These are phyloP conservation scores for Oxyura jamaicensis DNA, from an alignment of 2,113 vertebrate genomes.

Conservation along the genomic window DNA sequence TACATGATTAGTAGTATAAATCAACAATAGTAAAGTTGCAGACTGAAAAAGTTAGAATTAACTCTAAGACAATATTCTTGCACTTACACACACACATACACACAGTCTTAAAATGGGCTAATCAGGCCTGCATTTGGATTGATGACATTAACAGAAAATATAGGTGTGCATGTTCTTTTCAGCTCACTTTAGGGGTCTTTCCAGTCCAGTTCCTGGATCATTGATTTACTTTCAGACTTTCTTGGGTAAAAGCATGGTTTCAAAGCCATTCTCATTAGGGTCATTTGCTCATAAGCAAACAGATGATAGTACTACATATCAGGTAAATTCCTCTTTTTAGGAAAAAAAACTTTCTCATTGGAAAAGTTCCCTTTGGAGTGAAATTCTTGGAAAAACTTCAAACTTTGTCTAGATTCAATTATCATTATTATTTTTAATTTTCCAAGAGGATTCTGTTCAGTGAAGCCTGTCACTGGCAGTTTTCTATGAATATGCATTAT, in stretches of 20 bases:
- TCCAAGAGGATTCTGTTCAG: not conserved
- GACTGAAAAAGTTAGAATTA: not conserved
- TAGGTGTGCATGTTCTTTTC: rapidly evolving
- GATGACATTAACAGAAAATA: not conserved
- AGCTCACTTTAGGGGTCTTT: not conserved
- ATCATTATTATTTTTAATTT: not conserved
- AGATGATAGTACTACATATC: not conserved
- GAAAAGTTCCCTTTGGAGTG: not conserved
- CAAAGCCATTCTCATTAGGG: not conserved
- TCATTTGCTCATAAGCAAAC: not conserved
- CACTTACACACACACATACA: too few species aligned
- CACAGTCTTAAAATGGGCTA: not conserved
- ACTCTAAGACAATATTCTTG: not conserved
- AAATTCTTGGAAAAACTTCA: not conserved
- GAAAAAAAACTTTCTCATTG: not conserved
- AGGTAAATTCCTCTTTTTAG: not conserved
- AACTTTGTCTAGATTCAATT: not conserved
- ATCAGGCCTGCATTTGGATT: not conserved
- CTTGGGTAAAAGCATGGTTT: not conserved
- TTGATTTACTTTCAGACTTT: not conserved
- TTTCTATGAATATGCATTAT: not conserved
- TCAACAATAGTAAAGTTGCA: not conserved
- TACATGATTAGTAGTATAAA: not conserved
- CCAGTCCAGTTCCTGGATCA: not conserved
- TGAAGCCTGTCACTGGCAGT: not conserved